Conservation (phyloP, 1,140 invertebrate species). For the Phthorimaea operculella region DNA sequence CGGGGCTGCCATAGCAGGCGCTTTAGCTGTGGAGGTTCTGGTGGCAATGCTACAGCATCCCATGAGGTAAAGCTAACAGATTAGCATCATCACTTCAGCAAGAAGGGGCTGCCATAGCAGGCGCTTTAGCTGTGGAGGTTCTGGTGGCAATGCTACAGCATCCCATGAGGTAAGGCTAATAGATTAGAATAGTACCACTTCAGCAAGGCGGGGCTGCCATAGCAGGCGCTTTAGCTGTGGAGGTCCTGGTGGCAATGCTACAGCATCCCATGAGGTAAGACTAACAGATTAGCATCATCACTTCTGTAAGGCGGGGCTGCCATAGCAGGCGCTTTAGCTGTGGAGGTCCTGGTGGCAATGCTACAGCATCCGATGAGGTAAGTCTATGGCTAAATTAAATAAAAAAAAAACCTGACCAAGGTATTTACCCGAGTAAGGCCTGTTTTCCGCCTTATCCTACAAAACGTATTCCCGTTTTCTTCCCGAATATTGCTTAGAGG, state of each 20-base stretch:
- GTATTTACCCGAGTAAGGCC: too few relatives aligned
- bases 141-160: slow-evolving; percentile 90
- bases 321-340: slow-evolving; percentile 90
- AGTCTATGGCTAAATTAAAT: too few relatives aligned
- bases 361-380: slow-evolving; percentile 87
- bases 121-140: slow-evolving; percentile 92
- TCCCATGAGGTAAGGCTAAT: slow-evolving; percentile 73
- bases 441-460: too few relatives aligned
- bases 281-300: too few relatives aligned
- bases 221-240: slow-evolving; percentile 90
- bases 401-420: too few relatives aligned
- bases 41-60: slow-evolving; percentile 90
- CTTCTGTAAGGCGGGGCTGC: too few relatives aligned
- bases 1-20: slow-evolving; percentile 91
- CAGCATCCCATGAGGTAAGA: slow-evolving; percentile 86
- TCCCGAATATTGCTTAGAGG: too few relatives aligned
- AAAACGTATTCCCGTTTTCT: too few relatives aligned
- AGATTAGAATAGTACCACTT: too few relatives aligned
- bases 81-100: too few relatives aligned
- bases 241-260: slow-evolving; percentile 87
- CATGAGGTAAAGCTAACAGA: slow-evolving; percentile 74
- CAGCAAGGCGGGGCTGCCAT: slow-evolving; percentile 95
- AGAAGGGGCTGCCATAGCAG: slow-evolving; percentile 92
- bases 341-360: slow-evolving; percentile 89
- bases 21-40: slow-evolving; percentile 91